Evolutionary conservation across 2,797 vertebrate species (phyloP), one percentile per base, ranked within the genome.

Genomic region (Molossus alvarezi): DNA sequence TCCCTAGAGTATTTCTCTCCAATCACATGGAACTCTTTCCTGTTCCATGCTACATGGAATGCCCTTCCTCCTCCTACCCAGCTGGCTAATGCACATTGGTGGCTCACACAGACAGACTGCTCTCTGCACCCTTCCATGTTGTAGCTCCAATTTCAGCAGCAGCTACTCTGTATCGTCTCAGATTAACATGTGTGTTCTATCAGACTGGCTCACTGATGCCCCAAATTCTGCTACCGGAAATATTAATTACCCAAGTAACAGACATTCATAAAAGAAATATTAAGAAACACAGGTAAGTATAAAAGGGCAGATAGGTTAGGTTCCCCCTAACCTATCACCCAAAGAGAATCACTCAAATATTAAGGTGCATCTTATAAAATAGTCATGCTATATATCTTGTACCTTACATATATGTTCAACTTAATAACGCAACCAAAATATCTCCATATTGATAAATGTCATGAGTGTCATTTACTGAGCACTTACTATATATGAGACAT

Each of bases 261-360:
- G 14, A 83, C 12, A 72, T 67, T 76, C 51, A 48, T 77, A 81
- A 91, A n/a, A 93, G 71, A 93, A 73, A 65, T 91, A 85, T 69
- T 48, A 94, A 41, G 25, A 62, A 87, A 84, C 48, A 57, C 5
- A 77, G 11, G 57, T 81, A 87, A 72, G 11, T n/a, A 75, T 51
- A 57, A 88, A 75, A 90, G 41, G 92, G 92, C 67, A 71, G 25
- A 67, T 33, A 33, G 33, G 33, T 33, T 33, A 33, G 33, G 33
- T 57, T 23, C 87, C n/a, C 85, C 58, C 25, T n/a, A 90, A 75
- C 7, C 17, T 51, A 67, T 33, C 41, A 77, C n/a, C 69, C 17
- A 75, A 29, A 88, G 45, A 79, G 27, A 79, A 90, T 13, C 37
- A 82, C 23, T 37, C 60, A 67, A 64, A 83, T n/a, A 80, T 21